A percentile compares a stretch with the other conserved stretches of the same genome.
phyloP scores from a whole-genome alignment of 1,140 invertebrate species.

The Callitettix versicolor region DNA sequence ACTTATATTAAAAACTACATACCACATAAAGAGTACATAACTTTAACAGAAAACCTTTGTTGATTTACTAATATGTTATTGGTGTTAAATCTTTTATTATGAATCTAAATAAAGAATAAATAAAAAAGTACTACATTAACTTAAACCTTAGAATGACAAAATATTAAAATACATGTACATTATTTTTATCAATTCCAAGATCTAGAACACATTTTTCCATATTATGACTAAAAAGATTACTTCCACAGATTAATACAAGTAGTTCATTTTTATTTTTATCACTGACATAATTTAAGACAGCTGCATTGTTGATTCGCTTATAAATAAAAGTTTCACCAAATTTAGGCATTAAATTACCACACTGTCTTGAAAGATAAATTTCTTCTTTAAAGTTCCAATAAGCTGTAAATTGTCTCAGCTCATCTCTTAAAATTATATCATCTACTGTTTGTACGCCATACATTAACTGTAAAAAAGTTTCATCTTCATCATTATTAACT shows the following conservation, averaged over 20 bases:
- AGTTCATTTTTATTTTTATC: slow-evolving; percentile 14
- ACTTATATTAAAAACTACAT: too few relatives aligned
- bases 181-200: slow-evolving; percentile 22
- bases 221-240: slow-evolving; percentile 34
- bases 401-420: slow-evolving; percentile 39
- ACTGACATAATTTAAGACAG: slow-evolving; percentile 23
- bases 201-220: slow-evolving; percentile 30
- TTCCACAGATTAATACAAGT: slow-evolving; percentile 35
- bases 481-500: slow-evolving; percentile 49
- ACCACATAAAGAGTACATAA: too few relatives aligned
- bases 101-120: too few relatives aligned
- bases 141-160: too few relatives aligned
- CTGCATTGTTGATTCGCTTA: slow-evolving; percentile 22
- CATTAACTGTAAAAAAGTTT: slow-evolving; percentile 43
- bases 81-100: too few relatives aligned
- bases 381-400: slow-evolving; percentile 57
- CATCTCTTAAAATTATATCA: slow-evolving; percentile 44
- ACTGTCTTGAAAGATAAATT: slow-evolving; percentile 41
- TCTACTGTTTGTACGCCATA: slow-evolving; percentile 42
- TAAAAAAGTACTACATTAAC: too few relatives aligned
- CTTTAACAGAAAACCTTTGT: too few relatives aligned
- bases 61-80: too few relatives aligned
- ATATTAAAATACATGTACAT: slow-evolving; percentile 5
- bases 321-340: slow-evolving; percentile 25
- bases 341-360: slow-evolving; percentile 21